Evolutionary conservation across 1,140 invertebrate genomes (phyloP).

Genomic region (Psilanteris sp.): DNA sequence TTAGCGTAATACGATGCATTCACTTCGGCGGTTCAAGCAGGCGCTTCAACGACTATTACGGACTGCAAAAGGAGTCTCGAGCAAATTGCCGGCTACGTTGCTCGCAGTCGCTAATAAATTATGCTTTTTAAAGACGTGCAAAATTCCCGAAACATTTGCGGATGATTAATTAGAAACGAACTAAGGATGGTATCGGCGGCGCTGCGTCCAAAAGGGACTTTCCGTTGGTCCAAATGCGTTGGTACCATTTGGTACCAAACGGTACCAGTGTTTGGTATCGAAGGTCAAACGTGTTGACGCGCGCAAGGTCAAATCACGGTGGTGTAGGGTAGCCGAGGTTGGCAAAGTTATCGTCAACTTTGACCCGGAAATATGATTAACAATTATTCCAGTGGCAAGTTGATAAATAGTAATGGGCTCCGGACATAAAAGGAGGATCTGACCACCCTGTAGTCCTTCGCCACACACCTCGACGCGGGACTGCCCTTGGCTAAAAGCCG

Average conservation of each 20-base stretch:
- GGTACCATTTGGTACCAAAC: too few species aligned
- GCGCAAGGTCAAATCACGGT: too few species aligned
- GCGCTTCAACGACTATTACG: slow-evolving; percentile 54
- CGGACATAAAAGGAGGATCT: slow-evolving; percentile 37
- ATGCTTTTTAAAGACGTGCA: slow-evolving; percentile 55
- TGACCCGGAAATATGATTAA: too few species aligned
- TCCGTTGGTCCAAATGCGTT: too few species aligned
- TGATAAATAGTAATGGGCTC: too few species aligned
- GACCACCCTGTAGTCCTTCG: slow-evolving; percentile 71
- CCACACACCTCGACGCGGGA: slow-evolving; percentile 70
- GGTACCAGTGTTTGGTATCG: too few species aligned
- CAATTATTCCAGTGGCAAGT: too few species aligned
- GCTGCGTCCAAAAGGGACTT: too few species aligned
- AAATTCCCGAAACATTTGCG: slow-evolving; percentile 41
- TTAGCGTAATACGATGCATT: slow-evolving; percentile 64
- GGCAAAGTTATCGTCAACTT: too few species aligned
- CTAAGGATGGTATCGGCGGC: too few species aligned
- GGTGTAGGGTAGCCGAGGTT: too few species aligned
- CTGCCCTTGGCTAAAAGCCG: slow-evolving; percentile 68
- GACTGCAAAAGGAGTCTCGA: slow-evolving; percentile 53
- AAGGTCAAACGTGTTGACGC: too few species aligned
- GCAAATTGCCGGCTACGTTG: slow-evolving; percentile 48
- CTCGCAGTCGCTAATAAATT: slow-evolving; percentile 53
- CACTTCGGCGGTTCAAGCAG: slow-evolving; percentile 45
- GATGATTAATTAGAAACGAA: slow-evolving; percentile 40